Evolutionary conservation across 2,888 invertebrate genomes (phyloP).

Genomic region (Meganola albula): DNA sequence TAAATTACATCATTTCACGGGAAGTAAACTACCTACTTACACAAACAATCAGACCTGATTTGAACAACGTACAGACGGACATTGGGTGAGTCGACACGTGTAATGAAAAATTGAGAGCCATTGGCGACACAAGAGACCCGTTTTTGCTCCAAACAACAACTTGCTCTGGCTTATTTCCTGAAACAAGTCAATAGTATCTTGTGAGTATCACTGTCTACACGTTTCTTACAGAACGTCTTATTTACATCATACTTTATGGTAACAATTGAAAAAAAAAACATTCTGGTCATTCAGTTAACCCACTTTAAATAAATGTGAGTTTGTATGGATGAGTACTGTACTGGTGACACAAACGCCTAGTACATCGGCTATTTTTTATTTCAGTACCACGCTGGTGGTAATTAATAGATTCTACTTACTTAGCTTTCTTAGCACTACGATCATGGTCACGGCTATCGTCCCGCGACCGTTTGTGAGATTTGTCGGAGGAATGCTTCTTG

Average conservation of each 20-base stretch:
- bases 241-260: too few species aligned
- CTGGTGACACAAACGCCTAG: too few species aligned
- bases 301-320: too few species aligned
- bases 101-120: constrained; percentile 31
- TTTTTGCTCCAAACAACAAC: constrained; percentile 34
- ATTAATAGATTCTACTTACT: too few species aligned
- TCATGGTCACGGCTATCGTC: constrained; percentile 84
- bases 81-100: constrained; percentile 41
- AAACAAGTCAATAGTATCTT: constrained; percentile 46
- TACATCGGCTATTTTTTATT: too few species aligned
- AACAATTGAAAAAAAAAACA: too few species aligned
- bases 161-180: constrained; percentile 55
- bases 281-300: too few species aligned
- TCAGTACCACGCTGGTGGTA: too few species aligned
- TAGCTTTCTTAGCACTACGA: constrained; percentile 83
- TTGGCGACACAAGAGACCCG: constrained; percentile 38
- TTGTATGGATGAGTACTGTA: too few species aligned
- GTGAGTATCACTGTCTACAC: too few species aligned
- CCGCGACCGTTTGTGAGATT: constrained; percentile 82
- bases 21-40: constrained; percentile 59
- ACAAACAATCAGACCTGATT: constrained; percentile 56
- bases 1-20: constrained; percentile 63
- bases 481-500: constrained; percentile 42
- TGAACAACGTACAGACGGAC: constrained; percentile 57
- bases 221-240: too few species aligned